Conservation (phyloP, 2,888 invertebrate species). For the Listrodromus nycthemerus region DNA sequence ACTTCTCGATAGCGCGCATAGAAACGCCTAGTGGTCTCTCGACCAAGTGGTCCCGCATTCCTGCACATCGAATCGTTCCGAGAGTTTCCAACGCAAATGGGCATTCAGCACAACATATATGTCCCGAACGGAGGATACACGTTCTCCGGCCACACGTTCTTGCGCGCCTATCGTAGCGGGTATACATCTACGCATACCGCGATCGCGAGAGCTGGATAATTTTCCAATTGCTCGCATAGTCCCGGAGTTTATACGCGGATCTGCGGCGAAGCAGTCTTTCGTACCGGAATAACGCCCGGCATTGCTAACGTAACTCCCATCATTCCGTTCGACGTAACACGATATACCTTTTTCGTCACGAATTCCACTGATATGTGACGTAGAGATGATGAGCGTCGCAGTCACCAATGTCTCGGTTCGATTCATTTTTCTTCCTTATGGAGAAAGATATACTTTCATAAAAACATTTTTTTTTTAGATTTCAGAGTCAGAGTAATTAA, state of each 20-base stretch:
- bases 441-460: too few relatives aligned
- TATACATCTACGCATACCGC: conserved; percentile 70
- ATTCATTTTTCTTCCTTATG: not conserved
- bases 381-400: conserved; percentile 3
- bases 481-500: too few relatives aligned
- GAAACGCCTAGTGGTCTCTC: conserved; percentile 56
- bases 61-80: conserved; percentile 73
- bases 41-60: conserved; percentile 76
- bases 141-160: conserved; percentile 69
- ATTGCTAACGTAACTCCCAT: conserved; percentile 44
- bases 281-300: conserved; percentile 41
- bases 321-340: conserved; percentile 43
- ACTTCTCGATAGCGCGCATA: conserved; percentile 62
- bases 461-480: too few relatives aligned
- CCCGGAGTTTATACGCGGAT: conserved; percentile 8
- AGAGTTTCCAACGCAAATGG: conserved; percentile 70
- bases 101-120: conserved; percentile 61
- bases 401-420: not conserved
- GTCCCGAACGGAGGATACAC: conserved; percentile 60
- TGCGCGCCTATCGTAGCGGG: conserved; percentile 69
- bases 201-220: conserved; percentile 71
- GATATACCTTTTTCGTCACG: conserved; percentile 27
- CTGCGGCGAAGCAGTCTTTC: conserved; percentile 21
- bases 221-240: conserved; percentile 62
- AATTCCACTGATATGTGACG: conserved; percentile 8